Evolutionary conservation across 1,140 invertebrate genomes (phyloP), one percentile per base, ranked within the genome.

Genomic region (Acromyrmex heyeri): DNA sequence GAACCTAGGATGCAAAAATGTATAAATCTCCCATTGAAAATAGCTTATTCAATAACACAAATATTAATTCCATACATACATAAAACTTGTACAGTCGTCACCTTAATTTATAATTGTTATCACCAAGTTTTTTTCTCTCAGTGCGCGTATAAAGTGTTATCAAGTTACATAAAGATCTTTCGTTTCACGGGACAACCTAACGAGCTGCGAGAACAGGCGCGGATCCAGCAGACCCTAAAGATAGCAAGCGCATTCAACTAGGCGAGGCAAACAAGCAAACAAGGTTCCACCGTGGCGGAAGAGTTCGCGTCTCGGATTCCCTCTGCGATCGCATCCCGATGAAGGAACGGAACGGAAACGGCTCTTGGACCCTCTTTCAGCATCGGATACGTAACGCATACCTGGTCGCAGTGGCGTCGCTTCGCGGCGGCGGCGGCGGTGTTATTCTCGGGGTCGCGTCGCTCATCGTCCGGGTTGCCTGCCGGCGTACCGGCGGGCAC

Each of bases 401-500:
- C 86, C 67, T 50, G 34, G 55, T 78, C 69, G 38, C 44, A 48
- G 72, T 81, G 27, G 44, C 69, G 65, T 86, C 21, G 61, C 21
- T 59, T 34, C 30, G 48, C 61, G 48, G 16, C 30, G 30, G 30
- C 30, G 5, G 30, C 30, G 30, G 30, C 44, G 55, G 55, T 64
- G 61, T 69, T 79, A 78, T 76, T 75, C 81, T 67, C 27, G 30
- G 24, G 62, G 21, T 57, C 21, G 59, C 50, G 62, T 70, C 73
- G 55, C 82, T 34, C 50, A 61, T 85, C 81, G 16, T 55, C 30
- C 27, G 38, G 78, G 64, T 50, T 59, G 78, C 21, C 48, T 48
- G 79, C 67, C 67, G 79, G 67, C 48, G 30, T 55, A 73, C 57
- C 73, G 79, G 79, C 70, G 78, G 53, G 50, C 72, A 86, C 78